These are phyloP conservation scores for Manis pentadactyla DNA, from an alignment of 2,797 vertebrate species.

Conservation along the genomic window DNA sequence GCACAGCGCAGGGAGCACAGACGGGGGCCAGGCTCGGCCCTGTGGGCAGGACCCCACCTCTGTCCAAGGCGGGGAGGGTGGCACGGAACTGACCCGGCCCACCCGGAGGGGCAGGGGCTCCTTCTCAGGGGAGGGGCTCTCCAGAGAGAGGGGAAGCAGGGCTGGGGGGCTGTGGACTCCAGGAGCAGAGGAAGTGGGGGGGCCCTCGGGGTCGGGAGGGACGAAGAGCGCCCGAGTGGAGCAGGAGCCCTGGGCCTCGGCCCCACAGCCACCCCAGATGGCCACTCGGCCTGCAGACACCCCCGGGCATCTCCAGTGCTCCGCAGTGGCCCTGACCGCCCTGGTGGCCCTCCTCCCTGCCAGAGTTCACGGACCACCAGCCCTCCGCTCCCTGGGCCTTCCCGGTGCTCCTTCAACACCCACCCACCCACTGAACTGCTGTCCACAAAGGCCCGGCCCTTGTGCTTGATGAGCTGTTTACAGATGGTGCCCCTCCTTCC, in stretches of 20 bases:
- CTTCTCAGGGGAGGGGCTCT: background rate
- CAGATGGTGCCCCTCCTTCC: no score
- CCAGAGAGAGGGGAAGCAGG: background rate
- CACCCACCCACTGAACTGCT: fast-evolving
- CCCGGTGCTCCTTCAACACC: background rate
- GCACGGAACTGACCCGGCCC: no score
- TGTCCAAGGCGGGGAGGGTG: background rate
- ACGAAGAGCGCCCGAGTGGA: background rate
- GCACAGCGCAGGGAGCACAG: background rate
- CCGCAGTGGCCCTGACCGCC: background rate
- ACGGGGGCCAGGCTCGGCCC: background rate
- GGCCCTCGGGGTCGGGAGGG: background rate
- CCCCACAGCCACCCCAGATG: background rate
- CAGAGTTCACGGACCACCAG: fast-evolving
- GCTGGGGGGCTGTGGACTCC: background rate
- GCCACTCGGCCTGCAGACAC: background rate
- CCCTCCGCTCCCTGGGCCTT: no score
- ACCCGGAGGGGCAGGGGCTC: background rate
- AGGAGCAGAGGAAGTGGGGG: background rate
- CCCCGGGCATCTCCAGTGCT: background rate
- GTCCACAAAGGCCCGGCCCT: background rate
- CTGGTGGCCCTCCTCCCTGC: background rate
- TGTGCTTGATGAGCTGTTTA: no score
- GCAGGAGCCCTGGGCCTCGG: background rate
- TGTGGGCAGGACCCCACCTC: background rate